Percentiles rank a stretch among this genome's conserved stretches.
phyloP scores from a whole-genome alignment of 2,888 invertebrate genomes.

The Eupithecia pulchellata region DNA sequence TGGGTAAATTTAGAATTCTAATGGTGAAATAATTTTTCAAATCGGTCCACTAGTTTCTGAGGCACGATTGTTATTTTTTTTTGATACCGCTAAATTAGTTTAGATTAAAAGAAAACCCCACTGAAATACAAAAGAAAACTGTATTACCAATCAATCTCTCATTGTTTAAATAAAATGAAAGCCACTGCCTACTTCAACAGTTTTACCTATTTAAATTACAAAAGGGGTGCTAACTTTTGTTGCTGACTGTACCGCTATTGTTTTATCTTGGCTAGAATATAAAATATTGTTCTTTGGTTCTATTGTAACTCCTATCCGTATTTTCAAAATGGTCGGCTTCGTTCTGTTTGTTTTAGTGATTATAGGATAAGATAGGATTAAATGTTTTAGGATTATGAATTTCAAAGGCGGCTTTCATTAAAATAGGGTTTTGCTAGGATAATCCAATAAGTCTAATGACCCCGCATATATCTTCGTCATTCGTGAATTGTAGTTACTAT shows the following conservation, averaged over 20 bases:
- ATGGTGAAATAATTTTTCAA: no score
- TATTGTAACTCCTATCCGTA: not conserved
- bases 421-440: not conserved
- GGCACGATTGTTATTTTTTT: no score
- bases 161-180: not conserved
- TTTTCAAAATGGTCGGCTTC: not conserved
- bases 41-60: no score
- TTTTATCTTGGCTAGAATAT: not conserved
- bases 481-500: not conserved
- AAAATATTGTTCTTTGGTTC: slow-evolving; percentile 2
- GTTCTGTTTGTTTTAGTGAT: slow-evolving; percentile 10
- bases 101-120: not conserved
- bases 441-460: not conserved
- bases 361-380: not conserved
- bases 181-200: not conserved
- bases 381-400: not conserved
- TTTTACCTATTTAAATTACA: not conserved
- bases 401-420: not conserved
- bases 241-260: not conserved
- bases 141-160: not conserved
- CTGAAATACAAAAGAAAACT: no score
- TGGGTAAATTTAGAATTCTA: no score
- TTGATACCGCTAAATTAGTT: not conserved
- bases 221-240: not conserved
- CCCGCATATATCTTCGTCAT: not conserved